Evolutionary conservation across 2,797 vertebrate genomes (phyloP), one percentile per base, ranked within the genome.

Genomic region (Masticophis lateralis): DNA sequence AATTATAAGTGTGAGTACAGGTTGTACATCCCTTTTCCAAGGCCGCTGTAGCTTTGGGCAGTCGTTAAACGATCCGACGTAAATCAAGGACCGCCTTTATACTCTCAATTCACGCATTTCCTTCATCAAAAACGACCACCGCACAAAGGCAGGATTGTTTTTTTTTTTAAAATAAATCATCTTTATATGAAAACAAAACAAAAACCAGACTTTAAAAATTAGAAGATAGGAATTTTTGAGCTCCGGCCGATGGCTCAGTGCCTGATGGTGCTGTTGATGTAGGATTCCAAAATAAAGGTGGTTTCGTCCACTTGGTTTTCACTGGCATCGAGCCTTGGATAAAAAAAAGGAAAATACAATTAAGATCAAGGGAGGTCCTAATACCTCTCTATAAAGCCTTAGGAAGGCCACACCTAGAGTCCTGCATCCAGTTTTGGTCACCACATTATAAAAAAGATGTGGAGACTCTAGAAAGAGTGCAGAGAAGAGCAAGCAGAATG

Each of bases 261-360:
- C 94, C 89, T 96, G 92, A 96, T 8, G 18, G 97, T 98, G 95
- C 97, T 98, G 88, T 95, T 96, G 37, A 99, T 92, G 96, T 99
- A 99, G 0, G 98, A 98, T 92, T 99, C 98, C 87, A 99, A 96
- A 27, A 99, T 97, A 93, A 99, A 99, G 94, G 99, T 98, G 91
- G 98, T 99, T 97, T 99, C 99, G 56, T 99, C 99, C n/a, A 99
- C 99, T 94, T 99, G 99, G 96, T 98, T 99, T 95, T 99, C 99
- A n/a, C 98, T 98, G 91, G 98, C 98, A 89, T 99, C 99, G 91
- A 99, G 96, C 98, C 99, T 99, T 61, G 7, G 27, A n/a, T 25
- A 43, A 47, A 89, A 61, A 60, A 61, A 32, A 32, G 22, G 37
- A 61, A 32, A 53, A 55, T 27, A 63, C 13, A 55, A 13, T 20